Evolutionary conservation across 2,888 invertebrate genomes (phyloP).

Genomic region (Xanthorhoe spadicearia): DNA sequence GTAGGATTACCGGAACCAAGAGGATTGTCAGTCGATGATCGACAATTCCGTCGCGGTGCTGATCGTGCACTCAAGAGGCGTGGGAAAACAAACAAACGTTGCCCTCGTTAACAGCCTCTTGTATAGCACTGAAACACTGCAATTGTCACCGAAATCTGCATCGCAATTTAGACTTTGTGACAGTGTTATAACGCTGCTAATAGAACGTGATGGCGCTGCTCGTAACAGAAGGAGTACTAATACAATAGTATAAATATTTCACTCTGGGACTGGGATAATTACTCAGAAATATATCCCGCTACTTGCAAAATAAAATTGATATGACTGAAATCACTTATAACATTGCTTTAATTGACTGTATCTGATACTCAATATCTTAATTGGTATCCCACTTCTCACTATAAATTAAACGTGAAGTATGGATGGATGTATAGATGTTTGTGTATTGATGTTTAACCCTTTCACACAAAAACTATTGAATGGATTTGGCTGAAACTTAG

Average conservation of each 20-base stretch:
- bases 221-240: slow-evolving; percentile 5
- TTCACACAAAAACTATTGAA: no score
- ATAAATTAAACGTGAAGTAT: no score
- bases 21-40: slow-evolving; percentile 53
- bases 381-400: no score
- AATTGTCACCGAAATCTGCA: slow-evolving; percentile 52
- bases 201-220: slow-evolving; percentile 3
- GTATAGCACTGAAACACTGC: slow-evolving; percentile 55
- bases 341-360: no score
- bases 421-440: no score
- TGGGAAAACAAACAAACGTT: slow-evolving; percentile 76
- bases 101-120: slow-evolving; percentile 71
- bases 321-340: no score
- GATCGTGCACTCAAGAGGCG: slow-evolving; percentile 65
- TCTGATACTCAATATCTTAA: no score
- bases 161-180: slow-evolving; percentile 47
- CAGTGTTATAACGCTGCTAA: slow-evolving; percentile 37
- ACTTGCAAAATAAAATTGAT: neutral
- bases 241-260: slow-evolving; percentile 3
- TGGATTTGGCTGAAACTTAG: no score
- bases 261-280: neutral
- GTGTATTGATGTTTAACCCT: no score
- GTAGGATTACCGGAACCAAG: slow-evolving; percentile 49
- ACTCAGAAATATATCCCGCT: neutral
- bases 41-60: slow-evolving; percentile 57